These are phyloP conservation scores for Drosophila murphyi DNA, from an alignment of 1,140 invertebrate species.

Conservation along the genomic window DNA sequence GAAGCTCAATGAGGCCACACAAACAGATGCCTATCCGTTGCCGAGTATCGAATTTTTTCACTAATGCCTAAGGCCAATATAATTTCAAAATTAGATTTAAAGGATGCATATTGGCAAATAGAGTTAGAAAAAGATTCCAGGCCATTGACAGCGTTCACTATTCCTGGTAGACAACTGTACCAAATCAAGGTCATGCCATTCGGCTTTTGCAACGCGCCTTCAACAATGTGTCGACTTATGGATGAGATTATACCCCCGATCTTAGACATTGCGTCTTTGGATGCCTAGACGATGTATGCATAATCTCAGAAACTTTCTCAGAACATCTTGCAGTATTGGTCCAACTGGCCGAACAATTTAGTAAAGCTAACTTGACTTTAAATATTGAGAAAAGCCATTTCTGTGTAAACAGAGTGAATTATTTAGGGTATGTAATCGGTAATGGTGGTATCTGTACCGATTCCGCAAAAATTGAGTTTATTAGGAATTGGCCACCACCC, in stretches of 20 bases:
- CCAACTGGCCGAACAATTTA: too few relatives aligned
- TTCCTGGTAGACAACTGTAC: constrained; percentile 8
- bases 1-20: background rate
- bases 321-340: too few relatives aligned
- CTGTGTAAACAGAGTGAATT: constrained; percentile 21
- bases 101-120: background rate
- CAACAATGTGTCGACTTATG: too few relatives aligned
- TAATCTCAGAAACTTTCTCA: too few relatives aligned
- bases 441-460: constrained; percentile 13
- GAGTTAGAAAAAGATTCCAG: background rate
- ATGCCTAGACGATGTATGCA: too few relatives aligned
- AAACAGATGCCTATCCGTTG: background rate
- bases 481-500: background rate
- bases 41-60: background rate
- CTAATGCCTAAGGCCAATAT: background rate
- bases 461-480: background rate
- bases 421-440: constrained; percentile 16
- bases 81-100: background rate
- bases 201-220: too few relatives aligned
- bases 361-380: constrained; percentile 11
- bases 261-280: too few relatives aligned
- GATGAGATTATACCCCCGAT: too few relatives aligned
- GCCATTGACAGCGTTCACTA: constrained; percentile 17
- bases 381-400: constrained; percentile 23
- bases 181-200: too few relatives aligned